These are phyloP conservation scores for Parascotia fuliginaria DNA, from an alignment of 2,888 invertebrate genomes.

Conservation along the genomic window DNA sequence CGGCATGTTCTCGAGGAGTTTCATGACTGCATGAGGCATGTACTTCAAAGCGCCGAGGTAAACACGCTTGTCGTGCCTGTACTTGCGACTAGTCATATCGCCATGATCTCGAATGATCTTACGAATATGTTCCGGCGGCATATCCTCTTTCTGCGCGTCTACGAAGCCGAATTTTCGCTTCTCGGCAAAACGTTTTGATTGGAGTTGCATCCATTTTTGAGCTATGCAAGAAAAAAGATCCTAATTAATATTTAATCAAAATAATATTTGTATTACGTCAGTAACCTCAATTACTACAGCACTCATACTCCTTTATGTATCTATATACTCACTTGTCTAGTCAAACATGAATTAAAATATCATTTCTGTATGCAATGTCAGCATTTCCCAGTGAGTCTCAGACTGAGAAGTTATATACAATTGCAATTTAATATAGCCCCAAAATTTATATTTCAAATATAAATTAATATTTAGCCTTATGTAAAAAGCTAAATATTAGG, in stretches of 20 bases:
- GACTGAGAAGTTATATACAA: conserved; percentile 68
- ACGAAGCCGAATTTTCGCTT: conserved; percentile 99
- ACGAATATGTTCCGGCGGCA: conserved; percentile 99
- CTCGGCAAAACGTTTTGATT: conserved; percentile 99
- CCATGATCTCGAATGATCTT: conserved; percentile 99
- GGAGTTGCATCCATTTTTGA: conserved; percentile 99
- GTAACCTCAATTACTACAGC: too few relatives aligned
- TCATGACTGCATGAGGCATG: conserved; percentile 99
- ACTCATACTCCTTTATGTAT: too few relatives aligned
- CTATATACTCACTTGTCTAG: too few relatives aligned
- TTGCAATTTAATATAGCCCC: conserved; percentile 47
- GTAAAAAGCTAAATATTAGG: conserved; percentile 8
- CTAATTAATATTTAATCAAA: too few relatives aligned
- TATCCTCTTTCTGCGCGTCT: conserved; percentile 99
- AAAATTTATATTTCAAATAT: background rate
- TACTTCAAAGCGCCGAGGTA: conserved; percentile 99
- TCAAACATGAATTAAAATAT: too few relatives aligned
- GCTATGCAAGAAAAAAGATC: conserved; percentile 87
- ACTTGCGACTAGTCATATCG: conserved; percentile 99
- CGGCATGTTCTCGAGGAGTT: conserved; percentile 99
- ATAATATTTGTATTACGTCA: too few relatives aligned
- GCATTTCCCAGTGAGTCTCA: conserved; percentile 63
- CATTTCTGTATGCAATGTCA: conserved; percentile 68
- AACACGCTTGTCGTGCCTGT: conserved; percentile 99
- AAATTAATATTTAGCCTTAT: conserved; percentile 46